These are phyloP conservation scores for Ephialtes manifestator DNA, from an alignment of 2,888 invertebrate species.

Conservation along the genomic window DNA sequence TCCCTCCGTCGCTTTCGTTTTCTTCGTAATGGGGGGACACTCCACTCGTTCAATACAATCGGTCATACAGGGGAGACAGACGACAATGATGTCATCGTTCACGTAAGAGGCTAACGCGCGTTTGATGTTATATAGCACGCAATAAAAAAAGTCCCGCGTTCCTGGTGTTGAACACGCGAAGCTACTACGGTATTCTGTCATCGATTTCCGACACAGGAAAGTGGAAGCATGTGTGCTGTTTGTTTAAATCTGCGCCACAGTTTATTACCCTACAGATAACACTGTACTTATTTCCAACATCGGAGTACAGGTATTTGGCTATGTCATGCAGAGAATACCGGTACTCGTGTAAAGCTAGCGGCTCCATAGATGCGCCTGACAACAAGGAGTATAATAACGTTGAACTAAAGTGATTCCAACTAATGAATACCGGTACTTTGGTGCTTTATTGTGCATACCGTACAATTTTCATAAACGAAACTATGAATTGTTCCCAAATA, in stretches of 20 bases:
- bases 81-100: conserved; percentile 21
- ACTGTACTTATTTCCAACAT: background rate
- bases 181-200: background rate
- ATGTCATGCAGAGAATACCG: background rate
- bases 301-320: background rate
- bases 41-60: conserved; percentile 9
- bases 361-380: background rate
- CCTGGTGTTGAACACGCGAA: background rate
- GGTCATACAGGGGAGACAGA: conserved; percentile 1
- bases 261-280: background rate
- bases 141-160: background rate
- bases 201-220: background rate
- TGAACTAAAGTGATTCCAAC: background rate
- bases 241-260: background rate
- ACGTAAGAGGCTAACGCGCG: background rate
- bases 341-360: background rate
- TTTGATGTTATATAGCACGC: background rate
- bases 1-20: background rate
- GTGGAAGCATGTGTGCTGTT: background rate
- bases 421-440: background rate
- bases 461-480: background rate
- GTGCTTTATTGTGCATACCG: background rate
- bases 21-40: background rate
- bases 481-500: background rate
- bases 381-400: background rate